phyloP scores from a whole-genome alignment of 2,797 vertebrate genomes.

The Pyrocephalus nanus region DNA sequence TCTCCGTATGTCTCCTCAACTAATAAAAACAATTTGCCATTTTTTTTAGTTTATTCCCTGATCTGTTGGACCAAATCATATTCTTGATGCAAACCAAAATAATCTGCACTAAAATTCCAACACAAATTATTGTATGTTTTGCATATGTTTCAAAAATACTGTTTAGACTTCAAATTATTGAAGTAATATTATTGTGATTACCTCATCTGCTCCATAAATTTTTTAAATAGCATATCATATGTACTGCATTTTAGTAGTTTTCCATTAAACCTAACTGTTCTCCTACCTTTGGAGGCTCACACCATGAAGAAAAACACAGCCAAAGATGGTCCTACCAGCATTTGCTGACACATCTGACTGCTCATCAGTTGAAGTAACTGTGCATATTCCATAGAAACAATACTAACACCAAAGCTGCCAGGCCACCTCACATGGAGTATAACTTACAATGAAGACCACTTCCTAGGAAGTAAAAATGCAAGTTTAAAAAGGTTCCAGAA shows the following conservation, averaged over 20 bases:
- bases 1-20: neutral
- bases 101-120: neutral
- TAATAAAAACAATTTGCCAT: neutral
- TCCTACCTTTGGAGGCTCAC: neutral
- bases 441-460: neutral
- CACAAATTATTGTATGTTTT: fast-evolving
- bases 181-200: neutral
- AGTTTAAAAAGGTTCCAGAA: neutral
- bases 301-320: neutral
- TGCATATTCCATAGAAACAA: neutral
- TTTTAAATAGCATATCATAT: neutral
- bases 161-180: neutral
- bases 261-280: neutral
- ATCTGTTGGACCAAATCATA: neutral
- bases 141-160: neutral
- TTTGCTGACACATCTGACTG: neutral
- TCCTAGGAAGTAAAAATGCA: neutral
- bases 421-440: neutral
- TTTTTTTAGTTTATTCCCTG: neutral
- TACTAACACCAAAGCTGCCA: neutral
- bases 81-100: neutral
- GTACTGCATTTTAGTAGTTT: neutral
- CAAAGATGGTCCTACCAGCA: neutral
- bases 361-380: neutral
- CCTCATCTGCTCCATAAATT: neutral